Evolutionary conservation across 2,113 vertebrate species (phyloP), one percentile per base, ranked within the genome.

Genomic region (Kryptolebias marmoratus): DNA sequence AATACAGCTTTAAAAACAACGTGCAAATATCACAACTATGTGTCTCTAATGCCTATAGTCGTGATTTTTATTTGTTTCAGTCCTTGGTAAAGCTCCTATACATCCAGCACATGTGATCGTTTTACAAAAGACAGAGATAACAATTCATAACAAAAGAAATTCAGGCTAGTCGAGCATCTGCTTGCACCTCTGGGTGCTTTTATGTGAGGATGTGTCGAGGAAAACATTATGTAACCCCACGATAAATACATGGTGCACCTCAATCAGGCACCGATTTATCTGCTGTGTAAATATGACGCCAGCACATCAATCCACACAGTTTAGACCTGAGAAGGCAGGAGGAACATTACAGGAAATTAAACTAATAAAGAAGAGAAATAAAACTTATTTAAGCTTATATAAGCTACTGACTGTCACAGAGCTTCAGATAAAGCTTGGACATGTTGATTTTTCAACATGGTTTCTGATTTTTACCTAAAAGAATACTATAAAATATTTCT

Each of bases 291-390:
- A 47, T 3, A 52, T 31, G 62, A 77, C 53, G 39, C 10, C 49
- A 16, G 36, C 30, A 53, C 50, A 61, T 45, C 42, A 16, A 59
- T 1, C 16, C 56, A 69, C n/a, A 44, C 14, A 62, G 39, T 71
- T 78, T 61, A 78, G 60, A 78, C 84, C 81, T 87, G 81, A 90
- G 79, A 72, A 83, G 72, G 55, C 56, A 61, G 70, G 44, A 56
- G 62, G 2, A 31, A 73, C 4, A 5, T 65, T 30, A 52, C 5
- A 32, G 50, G 18, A 72, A 31, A 32, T 22, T 0, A 45, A 64
- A 28, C 53, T 10, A 49, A 15, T 39, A 5, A 9, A 50, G 8
- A 42, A 42, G 4, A 42, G 10, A 42, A 42, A 1, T 8, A 42
- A 42, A 22, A 22, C 22, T 22, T 22, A 22, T 22, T 22, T 22